Evolutionary conservation across 2,888 invertebrate species (phyloP), one percentile per base, ranked within the genome.

Genomic region (Galerucella nymphaeae): DNA sequence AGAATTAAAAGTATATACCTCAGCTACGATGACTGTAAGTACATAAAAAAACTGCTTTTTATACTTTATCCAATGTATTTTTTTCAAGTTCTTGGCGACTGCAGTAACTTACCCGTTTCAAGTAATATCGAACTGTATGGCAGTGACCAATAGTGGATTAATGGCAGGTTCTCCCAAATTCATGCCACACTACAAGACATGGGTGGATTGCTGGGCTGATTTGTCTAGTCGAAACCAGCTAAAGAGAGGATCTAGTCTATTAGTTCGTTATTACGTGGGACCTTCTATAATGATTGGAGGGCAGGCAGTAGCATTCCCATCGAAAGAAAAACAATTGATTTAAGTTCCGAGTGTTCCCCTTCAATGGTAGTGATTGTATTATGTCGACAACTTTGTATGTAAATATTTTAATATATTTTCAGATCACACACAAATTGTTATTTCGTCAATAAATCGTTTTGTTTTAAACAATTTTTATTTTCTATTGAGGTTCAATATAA

Each of bases 41-140:
- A 71, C 70, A 38, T 62, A 66, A 6, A 61, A 23, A n/a, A n/a
- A n/a, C n/a, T 23, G 18, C 16, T 11, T 16, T 57, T 62, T 13
- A 6, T 20, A 58, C 10, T 23, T 20, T 23, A 42, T 50, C 14
- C n/a, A 11, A 38, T 50, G 8, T 66, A 64, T 66, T 59, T 74
- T 50, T 72, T 82, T 79, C 83, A 87, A 90, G 90, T 94, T 96
- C 85, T 87, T 96, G 66, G 94, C 95, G 72, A 91, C 94, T 75
- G 93, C 95, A 70, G 83, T 96, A 75, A 93, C 96, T n/a, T 98
- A 99, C 87, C 98, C 98, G 20, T 92, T 97, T 84, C 92, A 93
- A 84, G 94, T 98, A 73, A 96, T 97, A 1, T 93, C 96, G 13
- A 95, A 95, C 72, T 95, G 97, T 82, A 96, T 97, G 95, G 91